Evolutionary conservation across 2,113 vertebrate genomes (phyloP), one percentile per base, ranked within the genome.

Genomic region (Porphyrio hochstetteri): DNA sequence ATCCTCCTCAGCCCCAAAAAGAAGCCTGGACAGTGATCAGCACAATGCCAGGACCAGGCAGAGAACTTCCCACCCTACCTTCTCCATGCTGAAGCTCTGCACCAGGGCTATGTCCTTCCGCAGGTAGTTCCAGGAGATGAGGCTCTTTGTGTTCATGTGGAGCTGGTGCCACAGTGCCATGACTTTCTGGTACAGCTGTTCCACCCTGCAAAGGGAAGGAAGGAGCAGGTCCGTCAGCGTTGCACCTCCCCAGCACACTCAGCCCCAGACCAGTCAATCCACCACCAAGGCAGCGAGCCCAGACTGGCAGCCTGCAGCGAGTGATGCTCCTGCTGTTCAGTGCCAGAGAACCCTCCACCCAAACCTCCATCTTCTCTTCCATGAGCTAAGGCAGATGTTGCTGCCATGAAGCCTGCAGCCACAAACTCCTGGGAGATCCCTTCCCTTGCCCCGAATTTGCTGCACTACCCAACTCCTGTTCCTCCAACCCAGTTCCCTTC

Each of bases 131-230:
- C 99, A 99, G 71, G 99, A 99, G 59, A 99, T 99, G 77, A 99
- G 98, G 67, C 99, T 99, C 98, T 99, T 99, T 53, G 99, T 99
- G 96, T 99, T 99, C 72, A 99, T 79, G 33, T 99, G 99, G 11
- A 99, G 98, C 96, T 99, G 99, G 95, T 99, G 99, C 99, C 99
- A 99, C 53, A 99, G 98, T 48, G 99, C 97, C 99, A 99, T 99
- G 89, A 99, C 99, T 60, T 99, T 99, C 98, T 99, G 99, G 93
- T 99, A 99, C 95, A 99, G 88, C 97, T 99, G 99, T 72, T 99
- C 99, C 31, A 99, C 96, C 96, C 99, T 99, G 96, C 21, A 36
- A 76, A 11, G 93, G 93, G 17, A 91, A 92, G 94, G 17, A 91
- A 35, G 85, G 31, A 96, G n/a, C 7, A 12, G 76, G 18, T 75